Evolutionary conservation across 2,113 vertebrate species (phyloP).

Genomic region (Herpailurus yagouaroundi): DNA sequence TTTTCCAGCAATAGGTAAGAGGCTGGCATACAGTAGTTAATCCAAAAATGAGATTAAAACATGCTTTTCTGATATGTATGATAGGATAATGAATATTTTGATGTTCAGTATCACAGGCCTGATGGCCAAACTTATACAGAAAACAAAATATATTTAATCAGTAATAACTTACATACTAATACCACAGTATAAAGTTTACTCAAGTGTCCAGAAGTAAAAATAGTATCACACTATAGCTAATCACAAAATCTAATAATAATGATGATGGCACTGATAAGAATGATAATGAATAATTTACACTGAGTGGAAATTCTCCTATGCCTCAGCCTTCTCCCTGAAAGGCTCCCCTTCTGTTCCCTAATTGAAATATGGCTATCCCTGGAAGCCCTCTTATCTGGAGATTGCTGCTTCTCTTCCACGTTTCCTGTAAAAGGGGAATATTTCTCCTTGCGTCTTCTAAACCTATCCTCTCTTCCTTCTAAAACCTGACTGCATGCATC

Average conservation of each 20-base stretch:
- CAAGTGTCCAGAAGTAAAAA: background rate
- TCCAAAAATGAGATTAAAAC: slow-evolving; percentile 28
- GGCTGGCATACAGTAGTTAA: background rate
- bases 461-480: background rate
- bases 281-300: background rate
- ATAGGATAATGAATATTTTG: slow-evolving; percentile 13
- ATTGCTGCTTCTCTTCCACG: background rate
- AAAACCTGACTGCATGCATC: background rate
- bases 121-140: slow-evolving; percentile 13
- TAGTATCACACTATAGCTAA: background rate
- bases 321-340: background rate
- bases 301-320: background rate
- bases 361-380: background rate
- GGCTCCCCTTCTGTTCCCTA: background rate
- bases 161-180: background rate
- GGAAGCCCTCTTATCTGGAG: slow-evolving; percentile 10
- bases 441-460: background rate
- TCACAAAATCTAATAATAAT: background rate
- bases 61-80: background rate
- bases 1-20: background rate
- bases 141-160: slow-evolving; percentile 32
- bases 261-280: background rate
- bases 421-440: background rate
- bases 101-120: background rate
- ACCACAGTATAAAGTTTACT: background rate